These are phyloP conservation scores for Leptopterna dolabrata DNA, from an alignment of 2,888 invertebrate genomes.

Conservation along the genomic window DNA sequence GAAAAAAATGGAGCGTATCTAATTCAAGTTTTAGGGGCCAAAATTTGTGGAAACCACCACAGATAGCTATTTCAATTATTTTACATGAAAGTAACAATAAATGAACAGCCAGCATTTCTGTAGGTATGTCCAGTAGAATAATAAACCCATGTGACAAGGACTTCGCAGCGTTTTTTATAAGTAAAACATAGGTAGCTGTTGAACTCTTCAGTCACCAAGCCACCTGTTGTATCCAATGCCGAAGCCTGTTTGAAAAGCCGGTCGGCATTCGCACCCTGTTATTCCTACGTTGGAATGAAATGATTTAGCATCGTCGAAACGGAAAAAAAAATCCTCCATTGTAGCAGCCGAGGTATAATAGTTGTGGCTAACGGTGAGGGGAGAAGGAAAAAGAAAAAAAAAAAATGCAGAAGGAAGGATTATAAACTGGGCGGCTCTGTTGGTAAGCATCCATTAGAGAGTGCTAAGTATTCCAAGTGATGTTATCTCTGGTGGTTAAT, in stretches of 20 bases:
- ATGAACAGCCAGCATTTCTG: too few species aligned
- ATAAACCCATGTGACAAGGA: too few species aligned
- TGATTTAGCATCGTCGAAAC: neutral
- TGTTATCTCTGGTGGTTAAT: constrained; percentile 50
- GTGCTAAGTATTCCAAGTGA: constrained; percentile 52
- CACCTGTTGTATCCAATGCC: too few species aligned
- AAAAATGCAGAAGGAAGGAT: constrained; percentile 19
- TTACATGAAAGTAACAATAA: too few species aligned
- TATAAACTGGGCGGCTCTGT: constrained; percentile 29
- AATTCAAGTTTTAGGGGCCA: too few species aligned
- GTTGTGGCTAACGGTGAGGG: constrained; percentile 36
- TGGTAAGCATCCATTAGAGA: constrained; percentile 53
- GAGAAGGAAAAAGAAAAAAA: neutral
- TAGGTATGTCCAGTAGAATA: too few species aligned
- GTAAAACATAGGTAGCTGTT: too few species aligned
- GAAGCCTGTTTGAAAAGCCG: neutral
- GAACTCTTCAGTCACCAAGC: too few species aligned
- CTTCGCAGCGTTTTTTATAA: too few species aligned
- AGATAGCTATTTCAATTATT: too few species aligned
- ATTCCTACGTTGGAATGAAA: neutral
- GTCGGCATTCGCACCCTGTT: neutral
- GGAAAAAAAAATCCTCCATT: constrained; percentile 1
- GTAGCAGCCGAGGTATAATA: neutral
- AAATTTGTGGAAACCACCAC: too few species aligned
- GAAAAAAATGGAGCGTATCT: too few species aligned